A percentile compares a stretch with the other conserved stretches of the same genome.
phyloP scores from a whole-genome alignment of 2,888 invertebrate genomes.

The Helicoverpa assulta region DNA sequence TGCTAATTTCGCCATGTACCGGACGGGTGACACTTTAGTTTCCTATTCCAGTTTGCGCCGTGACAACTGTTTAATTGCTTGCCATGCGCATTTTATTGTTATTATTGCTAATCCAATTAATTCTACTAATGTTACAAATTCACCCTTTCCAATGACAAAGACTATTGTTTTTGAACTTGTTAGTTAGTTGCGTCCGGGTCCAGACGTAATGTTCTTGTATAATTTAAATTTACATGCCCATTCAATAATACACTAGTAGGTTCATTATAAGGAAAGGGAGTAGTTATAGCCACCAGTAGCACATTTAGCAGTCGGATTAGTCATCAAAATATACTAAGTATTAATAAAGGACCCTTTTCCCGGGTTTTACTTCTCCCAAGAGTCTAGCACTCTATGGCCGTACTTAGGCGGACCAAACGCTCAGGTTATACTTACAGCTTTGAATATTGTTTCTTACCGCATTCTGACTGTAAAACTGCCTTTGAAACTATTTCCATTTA shows the following conservation, averaged over 20 bases:
- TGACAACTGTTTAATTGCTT: slow-evolving; percentile 52
- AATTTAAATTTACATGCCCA: neutral
- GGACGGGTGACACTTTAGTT: slow-evolving; percentile 70
- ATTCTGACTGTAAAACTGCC: neutral
- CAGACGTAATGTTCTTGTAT: neutral
- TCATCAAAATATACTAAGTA: slow-evolving; percentile 49
- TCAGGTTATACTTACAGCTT: slow-evolving; percentile 35
- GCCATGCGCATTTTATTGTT: slow-evolving; percentile 27
- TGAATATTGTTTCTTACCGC: slow-evolving; percentile 34
- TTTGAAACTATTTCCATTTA: neutral
- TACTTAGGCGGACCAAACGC: slow-evolving; percentile 12
- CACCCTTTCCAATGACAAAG: too few relatives aligned
- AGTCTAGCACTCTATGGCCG: slow-evolving; percentile 28
- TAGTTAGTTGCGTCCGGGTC: neutral
- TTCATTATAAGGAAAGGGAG: neutral
- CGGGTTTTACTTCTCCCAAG: slow-evolving; percentile 45
- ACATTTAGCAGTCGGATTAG: slow-evolving; percentile 50
- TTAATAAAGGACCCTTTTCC: slow-evolving; percentile 46
- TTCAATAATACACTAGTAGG: neutral
- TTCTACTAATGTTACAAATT: neutral
- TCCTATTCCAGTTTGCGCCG: slow-evolving; percentile 63
- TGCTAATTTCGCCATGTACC: slow-evolving; percentile 74
- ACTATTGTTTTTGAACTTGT: neutral
- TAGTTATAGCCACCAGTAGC: slow-evolving; percentile 29
- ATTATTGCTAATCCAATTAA: slow-evolving; percentile 12